phyloP scores from a whole-genome alignment of 1,140 invertebrate genomes.

The Pantala flavescens region DNA sequence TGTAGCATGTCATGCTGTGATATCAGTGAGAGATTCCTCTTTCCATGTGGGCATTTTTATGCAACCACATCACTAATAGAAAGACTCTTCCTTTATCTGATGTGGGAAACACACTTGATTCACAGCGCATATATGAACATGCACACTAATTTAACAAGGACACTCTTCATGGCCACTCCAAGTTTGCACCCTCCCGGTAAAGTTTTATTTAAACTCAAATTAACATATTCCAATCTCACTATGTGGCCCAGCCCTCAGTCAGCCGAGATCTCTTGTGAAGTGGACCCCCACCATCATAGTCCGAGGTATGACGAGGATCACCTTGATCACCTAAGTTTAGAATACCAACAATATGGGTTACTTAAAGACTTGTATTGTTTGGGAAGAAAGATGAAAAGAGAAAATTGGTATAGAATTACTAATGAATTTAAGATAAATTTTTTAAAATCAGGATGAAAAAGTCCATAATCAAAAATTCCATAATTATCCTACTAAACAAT shows the following conservation, averaged over 20 bases:
- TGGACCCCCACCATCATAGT: slow-evolving; percentile 65
- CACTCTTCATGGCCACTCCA: neutral
- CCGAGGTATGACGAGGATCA: slow-evolving; percentile 47
- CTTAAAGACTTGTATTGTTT: slow-evolving; percentile 28
- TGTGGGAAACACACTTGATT: neutral
- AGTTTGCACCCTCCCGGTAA: neutral
- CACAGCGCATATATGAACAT: neutral
- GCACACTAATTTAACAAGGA: neutral
- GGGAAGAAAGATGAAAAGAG: neutral
- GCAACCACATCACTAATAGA: neutral
- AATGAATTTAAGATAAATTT: neutral
- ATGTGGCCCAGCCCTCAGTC: slow-evolving; percentile 75
- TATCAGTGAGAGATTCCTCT: neutral
- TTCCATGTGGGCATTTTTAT: neutral
- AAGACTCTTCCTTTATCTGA: neutral
- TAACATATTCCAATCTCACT: slow-evolving; percentile 29
- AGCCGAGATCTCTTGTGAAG: slow-evolving; percentile 71
- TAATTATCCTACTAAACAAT: neutral
- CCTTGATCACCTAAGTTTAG: slow-evolving; percentile 52
- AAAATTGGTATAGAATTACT: neutral
- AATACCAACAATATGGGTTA: slow-evolving; percentile 57
- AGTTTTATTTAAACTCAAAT: neutral
- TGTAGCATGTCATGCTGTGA: neutral
- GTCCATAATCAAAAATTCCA: neutral
- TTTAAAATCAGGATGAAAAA: slow-evolving; percentile 10